Evolutionary conservation across 2,888 invertebrate genomes (phyloP).

Genomic region (Heliconius ismenius): DNA sequence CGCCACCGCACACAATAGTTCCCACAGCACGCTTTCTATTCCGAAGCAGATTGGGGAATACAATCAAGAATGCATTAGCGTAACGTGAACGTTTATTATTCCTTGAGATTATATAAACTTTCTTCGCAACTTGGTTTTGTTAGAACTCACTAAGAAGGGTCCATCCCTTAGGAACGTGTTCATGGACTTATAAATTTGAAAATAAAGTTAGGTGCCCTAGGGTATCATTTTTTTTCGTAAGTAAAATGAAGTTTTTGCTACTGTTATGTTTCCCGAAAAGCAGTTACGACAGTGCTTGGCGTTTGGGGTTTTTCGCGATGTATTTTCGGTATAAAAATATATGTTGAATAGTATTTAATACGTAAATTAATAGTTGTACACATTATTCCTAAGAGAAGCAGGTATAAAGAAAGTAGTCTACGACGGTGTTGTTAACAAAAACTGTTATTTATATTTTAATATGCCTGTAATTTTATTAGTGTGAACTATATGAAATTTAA

Average conservation of each 20-base stretch:
- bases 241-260: background rate
- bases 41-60: slow-evolving; percentile 52
- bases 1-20: slow-evolving; percentile 49
- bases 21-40: slow-evolving; percentile 59
- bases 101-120: slow-evolving; percentile 19
- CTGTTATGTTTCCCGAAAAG: too few species aligned
- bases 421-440: too few species aligned
- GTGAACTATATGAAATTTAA: too few species aligned
- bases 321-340: background rate
- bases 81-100: slow-evolving; percentile 36
- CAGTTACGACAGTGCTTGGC: background rate
- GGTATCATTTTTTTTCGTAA: background rate
- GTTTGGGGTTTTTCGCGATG: background rate
- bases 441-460: too few species aligned
- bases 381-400: too few species aligned
- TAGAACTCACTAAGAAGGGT: slow-evolving; percentile 2
- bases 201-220: background rate
- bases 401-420: too few species aligned
- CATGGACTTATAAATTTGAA: slow-evolving; percentile 10
- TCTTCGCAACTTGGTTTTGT: slow-evolving; percentile 2
- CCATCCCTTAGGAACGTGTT: slow-evolving; percentile 41
- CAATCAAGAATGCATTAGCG: slow-evolving; percentile 57
- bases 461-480: too few species aligned
- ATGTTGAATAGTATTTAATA: too few species aligned
- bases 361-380: too few species aligned